Conservation (phyloP, 2,888 invertebrate genomes). For the Trachelus stipa region DNA sequence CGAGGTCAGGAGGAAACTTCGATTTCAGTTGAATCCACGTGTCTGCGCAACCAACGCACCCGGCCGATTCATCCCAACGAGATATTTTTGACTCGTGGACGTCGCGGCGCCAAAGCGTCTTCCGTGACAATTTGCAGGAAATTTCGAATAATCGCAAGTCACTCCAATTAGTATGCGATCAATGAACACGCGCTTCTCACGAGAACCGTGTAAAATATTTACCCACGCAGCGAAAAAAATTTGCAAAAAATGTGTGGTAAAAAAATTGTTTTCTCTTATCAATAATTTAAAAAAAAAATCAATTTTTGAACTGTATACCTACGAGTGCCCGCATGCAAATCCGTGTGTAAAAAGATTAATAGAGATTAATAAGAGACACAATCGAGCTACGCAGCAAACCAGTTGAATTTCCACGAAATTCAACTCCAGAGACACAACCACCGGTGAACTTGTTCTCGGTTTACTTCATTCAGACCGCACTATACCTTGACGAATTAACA, state of each 20-base stretch:
- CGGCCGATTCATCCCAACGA: background rate
- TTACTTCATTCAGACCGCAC: background rate
- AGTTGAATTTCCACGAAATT: background rate
- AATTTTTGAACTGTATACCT: background rate
- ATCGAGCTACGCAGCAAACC: background rate
- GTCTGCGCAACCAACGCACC: background rate
- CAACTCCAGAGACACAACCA: background rate
- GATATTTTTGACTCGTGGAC: background rate
- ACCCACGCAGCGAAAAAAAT: too few relatives aligned
- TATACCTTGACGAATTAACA: background rate
- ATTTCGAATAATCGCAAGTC: background rate
- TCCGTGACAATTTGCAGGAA: background rate
- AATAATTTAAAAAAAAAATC: background rate
- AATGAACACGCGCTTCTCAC: background rate
- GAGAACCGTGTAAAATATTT: background rate
- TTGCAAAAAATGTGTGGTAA: too few relatives aligned
- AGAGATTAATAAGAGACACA: too few relatives aligned
- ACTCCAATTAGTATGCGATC: background rate
- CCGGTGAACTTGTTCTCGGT: background rate
- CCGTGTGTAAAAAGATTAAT: too few relatives aligned
- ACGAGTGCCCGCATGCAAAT: too few relatives aligned
- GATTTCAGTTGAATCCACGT: background rate
- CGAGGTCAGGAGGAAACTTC: background rate
- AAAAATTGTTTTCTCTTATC: background rate
- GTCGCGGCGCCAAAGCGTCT: background rate